Base-by-base conservation (phyloP, 2,113 vertebrate species). In the Psophia crepitans region DNA sequence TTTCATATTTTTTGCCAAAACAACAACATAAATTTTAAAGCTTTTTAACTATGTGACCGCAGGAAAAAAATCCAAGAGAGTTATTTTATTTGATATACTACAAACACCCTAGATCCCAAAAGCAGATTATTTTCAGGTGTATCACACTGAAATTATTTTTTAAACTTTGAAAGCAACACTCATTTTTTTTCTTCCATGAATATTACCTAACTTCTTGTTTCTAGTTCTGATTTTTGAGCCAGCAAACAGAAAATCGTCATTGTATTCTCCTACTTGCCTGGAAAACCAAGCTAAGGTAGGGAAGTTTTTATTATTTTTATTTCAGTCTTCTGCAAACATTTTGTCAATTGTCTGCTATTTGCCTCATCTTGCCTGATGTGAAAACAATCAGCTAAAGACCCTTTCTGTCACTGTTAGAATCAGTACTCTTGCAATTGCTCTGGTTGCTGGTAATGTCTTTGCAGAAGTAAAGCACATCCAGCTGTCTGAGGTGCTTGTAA, bases 11-110 rank as follows among this genome's bases (percentile, higher is more conserved):
- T 93, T 95, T 82, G 51, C 51, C 93, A 91, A 84, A 94, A 81
- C 35, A 92, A 75, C n/a, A 60, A 30, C 76, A 93, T 89, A 78
- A 86, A 95, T 95, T 87, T 82, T 71, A 84, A 96, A 89, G 77
- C 80, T 89, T 89, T 94, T 95, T 82, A 96, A 84, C 84, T 91
- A 84, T 74, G 54, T 41, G 60, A 78, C 81, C 89, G 78, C 65
- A 46, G 78, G 56, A 64, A 48, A 63, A 56, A 74, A 78, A 83
- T 51, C 27, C 26, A 8, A 87, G 56, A 43, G 21, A 75, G 21
- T 7, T 12, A 41, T 74, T 93, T 89, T 74, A 88, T 80, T 70
- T 84, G 20, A 54, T 71, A 46, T 43, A 68, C 69, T 84, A 66
- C 43, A 92, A 92, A 92, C 39, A 89, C 5, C 11, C 30, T 46